Evolutionary conservation across 2,797 vertebrate species (phyloP), one percentile per base, ranked within the genome.

Genomic region (Sebastes jordani): DNA sequence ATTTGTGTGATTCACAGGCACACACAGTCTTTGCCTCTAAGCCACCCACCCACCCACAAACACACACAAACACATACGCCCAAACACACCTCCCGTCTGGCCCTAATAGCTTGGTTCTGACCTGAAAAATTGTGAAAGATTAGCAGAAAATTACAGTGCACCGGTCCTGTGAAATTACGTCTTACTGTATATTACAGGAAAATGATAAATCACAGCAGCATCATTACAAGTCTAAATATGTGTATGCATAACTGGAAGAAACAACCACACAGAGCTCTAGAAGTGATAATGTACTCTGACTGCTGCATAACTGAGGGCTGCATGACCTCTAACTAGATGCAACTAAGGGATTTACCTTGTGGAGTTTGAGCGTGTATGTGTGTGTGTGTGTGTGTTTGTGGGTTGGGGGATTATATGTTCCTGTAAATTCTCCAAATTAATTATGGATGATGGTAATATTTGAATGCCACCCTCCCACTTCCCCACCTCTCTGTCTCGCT

Each of bases 381-480:
- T 62, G 22, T 61, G 8, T 61, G 36, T 29, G 27, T 29, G 29
- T 29, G 29, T 29, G 29, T 29, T 30, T 72, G 78, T 69, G 29
- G 14, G 52, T 8, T 22, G n/a, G 34, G 20, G 72, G 86, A 79
- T 87, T 85, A 67, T 27, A 65, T 73, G 62, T 65, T 30, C 29
- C 71, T 77, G 18, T 58, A 63, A 84, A 68, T 88, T 81, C n/a
- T 75, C 52, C 65, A 81, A 68, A 84, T 84, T 80, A 82, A 89
- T 80, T 88, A 83, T 81, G 62, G 67, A 81, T 78, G 80, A 82
- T 71, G 62, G 71, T 56, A 74, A 86, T 75, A 72, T 86, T 76
- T 75, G 0, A 80, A 63, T 61, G 74, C 52, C 52, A 8, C 25
- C 78, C 63, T 72, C 32, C 76, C 70, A 64, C 55, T 59, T 74